A percentile compares a stretch with the other conserved stretches of the same genome.
Conservation (phyloP, 2,113 vertebrate species). For the Ophthalmolycus amberensis region DNA sequence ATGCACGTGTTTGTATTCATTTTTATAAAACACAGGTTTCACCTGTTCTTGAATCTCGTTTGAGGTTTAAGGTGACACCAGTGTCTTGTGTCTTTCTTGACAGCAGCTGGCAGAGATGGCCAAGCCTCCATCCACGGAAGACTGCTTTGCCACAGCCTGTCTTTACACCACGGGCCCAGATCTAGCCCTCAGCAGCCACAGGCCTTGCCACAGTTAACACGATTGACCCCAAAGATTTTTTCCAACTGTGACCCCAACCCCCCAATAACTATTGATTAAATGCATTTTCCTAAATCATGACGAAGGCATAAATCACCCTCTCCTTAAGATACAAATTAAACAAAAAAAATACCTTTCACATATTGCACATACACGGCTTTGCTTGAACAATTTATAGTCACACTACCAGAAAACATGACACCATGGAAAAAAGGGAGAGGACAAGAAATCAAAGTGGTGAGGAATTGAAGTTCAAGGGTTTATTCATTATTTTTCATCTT, state of each 20-base stretch:
- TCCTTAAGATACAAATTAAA: constrained; percentile 22
- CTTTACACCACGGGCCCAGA: constrained; percentile 12
- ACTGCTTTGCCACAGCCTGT: constrained; percentile 38
- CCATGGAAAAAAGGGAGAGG: constrained; percentile 23
- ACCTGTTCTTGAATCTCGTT: constrained; percentile 10
- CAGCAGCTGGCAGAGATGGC: constrained; percentile 54
- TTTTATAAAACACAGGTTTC: constrained; percentile 26
- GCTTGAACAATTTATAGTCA: constrained; percentile 13
- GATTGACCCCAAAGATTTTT: constrained; percentile 64
- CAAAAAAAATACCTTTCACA: neutral
- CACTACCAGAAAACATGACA: constrained; percentile 22
- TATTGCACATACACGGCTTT: constrained; percentile 27
- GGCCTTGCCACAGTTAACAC: constrained; percentile 67
- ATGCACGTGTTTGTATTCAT: constrained; percentile 29
- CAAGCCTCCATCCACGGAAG: constrained; percentile 45
- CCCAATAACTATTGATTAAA: constrained; percentile 82
- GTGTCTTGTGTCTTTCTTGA: constrained; percentile 48
- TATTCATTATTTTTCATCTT: constrained; percentile 40
- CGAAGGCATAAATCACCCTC: constrained; percentile 77
- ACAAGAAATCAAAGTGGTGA: constrained; percentile 45
- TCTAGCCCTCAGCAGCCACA: constrained; percentile 55
- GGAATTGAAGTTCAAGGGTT: constrained; percentile 53
- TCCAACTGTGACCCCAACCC: constrained; percentile 54
- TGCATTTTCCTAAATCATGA: constrained; percentile 80
- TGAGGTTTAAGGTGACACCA: constrained; percentile 35